These are phyloP conservation scores for Mus musculus DNA, from an alignment of 2,113 vertebrate species.

Conservation along the genomic window GRCm39 chr12:110779501-110780000, in stretches of 20 bases:
- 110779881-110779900: neutral
- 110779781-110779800: neutral
- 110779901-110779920: neutral
- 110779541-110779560: neutral
- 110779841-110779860: neutral
- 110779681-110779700: neutral
- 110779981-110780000: conserved; percentile 91
- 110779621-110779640: neutral
- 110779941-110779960: conserved; percentile 91
- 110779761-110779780: neutral
- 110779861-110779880: neutral
- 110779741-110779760: neutral
- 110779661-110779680: neutral
- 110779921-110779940: neutral
- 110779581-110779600: neutral
- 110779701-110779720: neutral
- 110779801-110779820: neutral
- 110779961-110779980: conserved; percentile 93
- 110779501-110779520: neutral
- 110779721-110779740: neutral
- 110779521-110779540: neutral
- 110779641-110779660: neutral
- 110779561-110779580: neutral
- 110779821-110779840: neutral
- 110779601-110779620: neutral